Base-by-base conservation (phyloP, 1,140 invertebrate genomes). In the Trichonephila clavata region DNA sequence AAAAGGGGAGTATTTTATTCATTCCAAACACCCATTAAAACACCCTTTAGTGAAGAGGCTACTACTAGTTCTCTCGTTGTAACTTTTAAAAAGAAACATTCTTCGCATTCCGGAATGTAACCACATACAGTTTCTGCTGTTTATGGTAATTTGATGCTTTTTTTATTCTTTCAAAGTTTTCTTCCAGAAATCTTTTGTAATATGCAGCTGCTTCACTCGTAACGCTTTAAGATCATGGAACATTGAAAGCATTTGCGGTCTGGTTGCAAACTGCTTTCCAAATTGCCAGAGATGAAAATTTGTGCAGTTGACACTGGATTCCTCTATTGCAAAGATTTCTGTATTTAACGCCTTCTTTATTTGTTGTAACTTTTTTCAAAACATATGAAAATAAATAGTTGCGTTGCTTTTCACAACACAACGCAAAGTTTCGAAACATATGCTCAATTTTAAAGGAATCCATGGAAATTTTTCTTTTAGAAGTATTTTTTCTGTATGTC, bases 41-140 rank as follows among this genome's bases (percentile, higher is more conserved):
- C 84, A 61, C 57, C 57, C 59, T 86, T 61, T 63, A 60, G 59
- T 24, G 24, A 86, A 14, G 7, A 63, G 59, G 16, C 21, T 86
- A 60, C 59, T 59, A 84, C 59, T 84, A 84, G 81, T 50, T 59
- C 20, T 77, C 39, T 24, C 39, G 39, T 59, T 57, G 39, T 57
- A 57, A 57, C 50, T 86, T 61, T 60, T 60, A 86, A 86, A 86
- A 86, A 86, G 84, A 63, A 86, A 39, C 84, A 86, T 86, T 86
- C 84, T 63, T 63, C 7, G 59, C 84, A 86, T 86, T 86, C 84
- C 59, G 27, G 57, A 60, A 27, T 32, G 27, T 32, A 86, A 63
- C 57, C 27, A 60, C 57, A 32, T 14, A 63, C 57, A 61, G 57
- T 32, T 43, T 60, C 57, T 60, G 16, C 59, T 86, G 84, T 86